Conservation (phyloP, 2,888 invertebrate genomes). For the Aphidoletes aphidimyza region DNA sequence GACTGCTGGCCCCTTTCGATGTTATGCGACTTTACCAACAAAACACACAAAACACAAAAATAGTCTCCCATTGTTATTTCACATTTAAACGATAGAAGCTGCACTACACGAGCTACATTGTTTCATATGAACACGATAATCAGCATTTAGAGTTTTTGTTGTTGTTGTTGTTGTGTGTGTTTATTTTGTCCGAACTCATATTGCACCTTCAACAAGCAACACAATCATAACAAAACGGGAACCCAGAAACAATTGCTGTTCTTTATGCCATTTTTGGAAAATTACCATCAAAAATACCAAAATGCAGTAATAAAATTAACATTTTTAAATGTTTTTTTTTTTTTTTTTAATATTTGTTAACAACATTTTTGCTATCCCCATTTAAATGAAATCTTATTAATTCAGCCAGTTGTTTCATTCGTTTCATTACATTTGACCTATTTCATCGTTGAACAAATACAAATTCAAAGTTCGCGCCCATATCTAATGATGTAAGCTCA, state of each 20-base stretch:
- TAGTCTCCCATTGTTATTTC: not conserved
- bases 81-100: not conserved
- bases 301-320: too few relatives aligned
- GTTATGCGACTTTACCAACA: too few relatives aligned
- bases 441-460: not conserved
- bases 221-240: not conserved
- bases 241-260: not conserved
- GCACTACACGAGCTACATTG: not conserved
- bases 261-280: slow-evolving; percentile 36
- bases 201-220: not conserved
- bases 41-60: not conserved
- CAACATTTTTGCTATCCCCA: too few relatives aligned
- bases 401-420: not conserved
- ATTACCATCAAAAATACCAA: not conserved
- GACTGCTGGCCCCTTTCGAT: too few relatives aligned
- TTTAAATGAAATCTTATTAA: not conserved
- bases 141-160: not conserved
- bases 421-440: not conserved
- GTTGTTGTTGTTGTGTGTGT: too few relatives aligned
- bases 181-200: not conserved
- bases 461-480: not conserved
- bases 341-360: too few relatives aligned
- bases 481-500: not conserved
- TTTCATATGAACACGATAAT: slow-evolving; percentile 12
- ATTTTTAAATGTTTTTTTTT: too few relatives aligned